Percentiles rank a stretch among this genome's conserved stretches.
phyloP scores from a whole-genome alignment of 2,797 vertebrate species.

The Xiphorhynchus erythropygius region DNA sequence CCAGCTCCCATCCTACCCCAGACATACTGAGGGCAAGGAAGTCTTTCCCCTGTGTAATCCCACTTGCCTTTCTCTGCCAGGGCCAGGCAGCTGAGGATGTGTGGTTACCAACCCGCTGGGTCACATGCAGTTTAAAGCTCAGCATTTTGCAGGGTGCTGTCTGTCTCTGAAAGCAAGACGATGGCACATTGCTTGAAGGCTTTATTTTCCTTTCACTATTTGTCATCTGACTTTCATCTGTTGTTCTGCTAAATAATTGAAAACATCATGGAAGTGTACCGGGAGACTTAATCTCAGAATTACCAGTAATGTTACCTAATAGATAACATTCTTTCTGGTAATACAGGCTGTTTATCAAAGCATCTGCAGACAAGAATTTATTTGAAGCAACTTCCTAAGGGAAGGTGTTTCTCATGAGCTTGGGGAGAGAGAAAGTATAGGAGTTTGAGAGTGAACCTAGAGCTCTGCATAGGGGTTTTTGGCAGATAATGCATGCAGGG shows the following conservation, averaged over 20 bases:
- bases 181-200: background rate
- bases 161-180: background rate
- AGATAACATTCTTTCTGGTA: background rate
- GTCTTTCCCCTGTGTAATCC: background rate
- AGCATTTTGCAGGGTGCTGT: background rate
- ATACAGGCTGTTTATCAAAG: background rate
- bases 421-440: background rate
- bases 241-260: background rate
- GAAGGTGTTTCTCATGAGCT: background rate
- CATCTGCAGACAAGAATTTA: background rate
- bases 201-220: constrained; percentile 1
- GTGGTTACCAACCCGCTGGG: background rate
- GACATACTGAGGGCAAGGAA: background rate
- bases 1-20: background rate
- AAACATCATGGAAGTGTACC: background rate
- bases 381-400: background rate
- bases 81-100: background rate
- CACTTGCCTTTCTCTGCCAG: background rate
- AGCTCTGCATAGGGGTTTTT: background rate
- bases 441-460: background rate
- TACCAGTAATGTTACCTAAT: background rate
- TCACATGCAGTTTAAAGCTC: background rate
- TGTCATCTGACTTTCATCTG: background rate
- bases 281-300: background rate
- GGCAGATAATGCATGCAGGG: background rate